A percentile compares a stretch with the other conserved stretches of the same genome.
phyloP scores from a whole-genome alignment of 2,797 vertebrate species.

The Anabacerthia variegaticeps region DNA sequence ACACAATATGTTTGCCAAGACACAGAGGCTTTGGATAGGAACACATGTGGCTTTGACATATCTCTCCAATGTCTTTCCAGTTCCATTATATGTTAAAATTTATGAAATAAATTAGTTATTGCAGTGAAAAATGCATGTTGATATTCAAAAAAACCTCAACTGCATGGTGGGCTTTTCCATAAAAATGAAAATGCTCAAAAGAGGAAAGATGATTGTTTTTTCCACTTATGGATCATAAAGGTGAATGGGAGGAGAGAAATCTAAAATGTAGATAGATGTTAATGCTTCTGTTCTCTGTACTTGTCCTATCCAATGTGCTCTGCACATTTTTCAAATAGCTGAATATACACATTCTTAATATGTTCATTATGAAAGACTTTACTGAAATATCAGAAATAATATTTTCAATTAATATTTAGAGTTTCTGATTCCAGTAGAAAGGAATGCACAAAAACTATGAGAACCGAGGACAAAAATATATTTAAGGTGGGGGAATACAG shows the following conservation, averaged over 20 bases:
- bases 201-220: accelerated
- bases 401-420: neutral
- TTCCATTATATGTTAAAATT: neutral
- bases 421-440: neutral
- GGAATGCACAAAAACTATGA: neutral
- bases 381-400: neutral
- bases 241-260: neutral
- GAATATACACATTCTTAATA: neutral
- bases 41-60: neutral
- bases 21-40: neutral
- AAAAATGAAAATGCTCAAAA: neutral
- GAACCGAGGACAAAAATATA: neutral
- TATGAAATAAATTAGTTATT: neutral
- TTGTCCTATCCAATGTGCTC: neutral
- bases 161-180: neutral
- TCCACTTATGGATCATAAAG: neutral
- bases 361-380: neutral
- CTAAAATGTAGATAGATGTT: neutral
- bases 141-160: neutral
- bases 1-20: neutral
- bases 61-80: neutral
- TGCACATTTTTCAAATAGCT: neutral
- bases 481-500: accelerated
- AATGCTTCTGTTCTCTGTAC: neutral
- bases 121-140: neutral